Percentiles rank a stretch among this genome's conserved stretches.
Conservation (phyloP, 2,888 invertebrate genomes). For the Dendrolimus pini region DNA sequence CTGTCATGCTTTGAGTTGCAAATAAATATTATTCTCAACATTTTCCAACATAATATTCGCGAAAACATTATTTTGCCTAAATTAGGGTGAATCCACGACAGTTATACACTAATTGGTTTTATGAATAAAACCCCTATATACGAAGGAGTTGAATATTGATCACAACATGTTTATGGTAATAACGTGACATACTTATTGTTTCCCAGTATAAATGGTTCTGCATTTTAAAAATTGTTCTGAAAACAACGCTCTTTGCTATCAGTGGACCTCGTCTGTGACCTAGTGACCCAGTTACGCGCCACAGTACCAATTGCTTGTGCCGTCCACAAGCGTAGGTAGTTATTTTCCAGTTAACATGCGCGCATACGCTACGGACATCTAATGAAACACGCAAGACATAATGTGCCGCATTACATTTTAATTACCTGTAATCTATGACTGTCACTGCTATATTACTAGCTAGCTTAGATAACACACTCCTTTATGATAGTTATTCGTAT, state of each 20-base stretch:
- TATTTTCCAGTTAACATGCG: slow-evolving; percentile 24
- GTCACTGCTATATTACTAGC: no score
- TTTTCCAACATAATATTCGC: no score
- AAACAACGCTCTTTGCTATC: slow-evolving; percentile 51
- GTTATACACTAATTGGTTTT: no score
- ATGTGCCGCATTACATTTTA: background rate
- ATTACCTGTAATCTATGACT: background rate
- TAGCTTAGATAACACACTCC: no score
- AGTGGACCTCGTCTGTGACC: slow-evolving; percentile 78
- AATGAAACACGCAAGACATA: background rate
- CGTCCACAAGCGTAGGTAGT: slow-evolving; percentile 34
- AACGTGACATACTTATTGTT: background rate
- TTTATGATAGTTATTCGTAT: no score
- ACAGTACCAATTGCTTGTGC: slow-evolving; percentile 52
- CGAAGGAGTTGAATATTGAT: background rate
- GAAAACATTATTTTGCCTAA: no score
- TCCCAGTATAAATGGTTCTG: slow-evolving; percentile 9
- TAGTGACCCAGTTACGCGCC: slow-evolving; percentile 79
- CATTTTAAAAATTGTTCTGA: slow-evolving; percentile 36
- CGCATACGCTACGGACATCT: slow-evolving; percentile 8
- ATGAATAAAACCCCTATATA: no score
- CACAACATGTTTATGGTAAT: slow-evolving; percentile 1
- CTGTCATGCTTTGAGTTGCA: no score
- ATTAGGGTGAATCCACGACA: no score
- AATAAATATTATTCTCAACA: no score